phyloP scores from a whole-genome alignment of 2,888 invertebrate genomes.

The Plagiodera versicolora region DNA sequence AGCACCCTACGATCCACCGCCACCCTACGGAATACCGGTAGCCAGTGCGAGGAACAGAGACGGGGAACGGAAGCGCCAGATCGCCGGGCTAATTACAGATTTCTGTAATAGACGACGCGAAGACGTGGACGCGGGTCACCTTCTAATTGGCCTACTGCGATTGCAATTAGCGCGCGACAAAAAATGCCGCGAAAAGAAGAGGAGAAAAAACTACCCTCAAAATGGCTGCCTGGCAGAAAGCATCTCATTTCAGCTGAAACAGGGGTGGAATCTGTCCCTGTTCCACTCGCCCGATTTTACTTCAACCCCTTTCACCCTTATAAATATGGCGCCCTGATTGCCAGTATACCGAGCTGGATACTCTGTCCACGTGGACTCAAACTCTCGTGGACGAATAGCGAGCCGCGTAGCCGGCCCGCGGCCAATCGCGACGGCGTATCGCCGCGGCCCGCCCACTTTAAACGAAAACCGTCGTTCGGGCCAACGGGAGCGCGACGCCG shows the following conservation, averaged over 20 bases:
- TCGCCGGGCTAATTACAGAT: no score
- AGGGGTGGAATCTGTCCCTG: conserved; percentile 57
- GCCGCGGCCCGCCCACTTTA: conserved; percentile 46
- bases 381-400: no score
- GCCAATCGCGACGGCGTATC: conserved; percentile 24
- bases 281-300: conserved; percentile 57
- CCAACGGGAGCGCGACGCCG: conserved; percentile 36
- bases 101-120: no score
- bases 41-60: no score
- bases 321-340: conserved; percentile 60
- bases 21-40: conserved; percentile 54
- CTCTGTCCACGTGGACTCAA: neutral
- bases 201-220: conserved; percentile 73
- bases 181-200: conserved; percentile 45
- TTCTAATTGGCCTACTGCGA: conserved; percentile 50
- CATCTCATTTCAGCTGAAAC: conserved; percentile 58
- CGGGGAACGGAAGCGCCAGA: neutral
- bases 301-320: conserved; percentile 57
- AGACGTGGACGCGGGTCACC: conserved; percentile 48
- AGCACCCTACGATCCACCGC: conserved; percentile 47
- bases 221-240: conserved; percentile 68
- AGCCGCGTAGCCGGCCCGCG: no score
- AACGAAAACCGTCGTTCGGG: conserved; percentile 46
- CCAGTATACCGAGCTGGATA: conserved; percentile 55
- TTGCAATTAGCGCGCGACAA: conserved; percentile 49